Conservation (phyloP, 2,888 invertebrate species). For the Kryphioiulus occultus region DNA sequence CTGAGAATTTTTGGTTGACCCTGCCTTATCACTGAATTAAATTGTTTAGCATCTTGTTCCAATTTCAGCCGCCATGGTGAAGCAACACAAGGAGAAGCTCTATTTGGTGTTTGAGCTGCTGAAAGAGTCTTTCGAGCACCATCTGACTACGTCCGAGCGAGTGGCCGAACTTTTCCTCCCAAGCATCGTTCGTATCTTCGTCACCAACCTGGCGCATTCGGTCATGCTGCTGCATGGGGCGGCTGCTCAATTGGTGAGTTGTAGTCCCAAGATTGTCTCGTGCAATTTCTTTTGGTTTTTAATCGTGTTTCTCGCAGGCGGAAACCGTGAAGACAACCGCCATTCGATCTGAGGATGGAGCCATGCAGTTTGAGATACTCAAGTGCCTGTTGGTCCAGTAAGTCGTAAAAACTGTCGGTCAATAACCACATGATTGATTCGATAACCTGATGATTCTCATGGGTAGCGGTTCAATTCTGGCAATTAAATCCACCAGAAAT, state of each 20-base stretch:
- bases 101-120: slow-evolving; percentile 27
- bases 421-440: too few relatives aligned
- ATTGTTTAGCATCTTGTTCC: too few relatives aligned
- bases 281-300: neutral
- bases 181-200: neutral
- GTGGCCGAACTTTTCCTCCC: neutral
- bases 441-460: too few relatives aligned
- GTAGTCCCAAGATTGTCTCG: neutral
- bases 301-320: neutral
- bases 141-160: neutral
- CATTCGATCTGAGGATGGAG: neutral
- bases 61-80: slow-evolving; percentile 26
- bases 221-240: neutral
- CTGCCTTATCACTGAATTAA: too few relatives aligned
- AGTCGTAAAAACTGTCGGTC: neutral
- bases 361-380: neutral
- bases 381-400: neutral
- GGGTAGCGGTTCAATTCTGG: too few relatives aligned
- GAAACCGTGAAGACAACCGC: neutral
- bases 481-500: too few relatives aligned
- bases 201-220: neutral
- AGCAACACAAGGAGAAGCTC: slow-evolving; percentile 29
- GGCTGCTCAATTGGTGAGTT: neutral
- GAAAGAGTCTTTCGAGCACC: neutral
- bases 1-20: neutral